Evolutionary conservation across 1,140 invertebrate species (phyloP), one percentile per base, ranked within the genome.

Genomic region (Nautilus pompilius): DNA sequence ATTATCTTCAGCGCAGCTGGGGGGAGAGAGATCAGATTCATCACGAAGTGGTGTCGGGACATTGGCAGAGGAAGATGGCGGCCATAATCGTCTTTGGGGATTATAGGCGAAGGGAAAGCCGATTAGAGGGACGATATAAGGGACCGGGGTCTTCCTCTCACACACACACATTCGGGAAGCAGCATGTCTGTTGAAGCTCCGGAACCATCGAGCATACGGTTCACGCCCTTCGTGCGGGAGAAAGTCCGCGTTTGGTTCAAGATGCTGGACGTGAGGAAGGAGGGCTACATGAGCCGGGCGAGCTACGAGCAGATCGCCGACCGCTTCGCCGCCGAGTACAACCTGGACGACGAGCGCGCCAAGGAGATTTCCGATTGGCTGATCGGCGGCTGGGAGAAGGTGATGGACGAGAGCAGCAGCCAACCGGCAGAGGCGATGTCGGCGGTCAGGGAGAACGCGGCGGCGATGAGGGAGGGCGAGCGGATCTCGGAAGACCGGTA

Each of bases 211-310:
- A 22, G 24, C 13, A 46, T 46, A 22, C n/a, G 29, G 1, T 53
- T 53, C 17, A 24, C 49, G 3, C 24, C 26, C 24, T 53, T 53
- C 29, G 49, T 53, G 17, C n/a, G 29, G 2, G 49, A 24, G 22
- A 65, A 65, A 26, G 57, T 65, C 5, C 24, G 63, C 3, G 58
- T 58, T 34, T 65, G 63, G 58, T 65, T 65, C 54, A 55, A 61
- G 29, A 65, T 65, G 63, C 60, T 61, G 32, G 63, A 65, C 41
- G 58, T 56, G 3, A 54, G 26, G 49, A 60, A 48, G 13, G 59
- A 65, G n/a, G 63, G 63, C 0, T 61, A 30, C 55, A 61, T 61
- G 63, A 56, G 57, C 24, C 30, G 51, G 24, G 58, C 60, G 5
- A 59, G 61, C 30, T 65, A 61, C 20, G 33, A 55, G 36, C 45